Percentiles rank a stretch among this genome's conserved stretches.
These are phyloP conservation scores for Bubalus kerabau DNA, from an alignment of 2,113 vertebrate species.

Conservation along the genomic window DNA sequence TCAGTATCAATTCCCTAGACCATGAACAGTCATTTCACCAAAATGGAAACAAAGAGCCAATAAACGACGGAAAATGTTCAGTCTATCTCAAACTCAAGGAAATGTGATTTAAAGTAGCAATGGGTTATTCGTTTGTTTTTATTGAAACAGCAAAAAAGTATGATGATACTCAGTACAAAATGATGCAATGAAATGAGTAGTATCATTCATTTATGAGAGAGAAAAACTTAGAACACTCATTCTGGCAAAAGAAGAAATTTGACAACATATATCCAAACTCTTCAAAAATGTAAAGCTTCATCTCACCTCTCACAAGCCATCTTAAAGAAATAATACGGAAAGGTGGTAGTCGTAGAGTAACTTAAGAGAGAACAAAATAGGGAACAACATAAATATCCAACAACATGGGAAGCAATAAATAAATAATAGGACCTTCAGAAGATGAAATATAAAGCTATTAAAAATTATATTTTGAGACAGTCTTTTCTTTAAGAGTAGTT, in stretches of 20 bases:
- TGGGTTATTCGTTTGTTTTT: neutral
- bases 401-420: neutral
- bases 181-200: neutral
- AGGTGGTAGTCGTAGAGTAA: neutral
- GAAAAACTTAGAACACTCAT: neutral
- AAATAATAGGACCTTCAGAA: neutral
- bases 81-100: neutral
- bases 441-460: neutral
- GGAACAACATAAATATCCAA: neutral
- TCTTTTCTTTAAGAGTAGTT: neutral
- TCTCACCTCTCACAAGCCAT: neutral
- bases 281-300: neutral
- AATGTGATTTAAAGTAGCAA: neutral
- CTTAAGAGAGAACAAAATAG: neutral
- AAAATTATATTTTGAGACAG: neutral
- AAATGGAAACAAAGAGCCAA: neutral
- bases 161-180: neutral
- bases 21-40: slow-evolving; percentile 7
- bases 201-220: neutral
- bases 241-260: neutral
- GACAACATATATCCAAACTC: neutral
- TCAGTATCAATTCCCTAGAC: slow-evolving; percentile 31
- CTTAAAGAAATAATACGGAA: neutral
- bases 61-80: neutral
- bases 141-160: neutral